A percentile compares a stretch with the other conserved stretches of the same genome.
phyloP scores from a whole-genome alignment of 2,113 vertebrate species.

The Pseudorectes ferrugineus region DNA sequence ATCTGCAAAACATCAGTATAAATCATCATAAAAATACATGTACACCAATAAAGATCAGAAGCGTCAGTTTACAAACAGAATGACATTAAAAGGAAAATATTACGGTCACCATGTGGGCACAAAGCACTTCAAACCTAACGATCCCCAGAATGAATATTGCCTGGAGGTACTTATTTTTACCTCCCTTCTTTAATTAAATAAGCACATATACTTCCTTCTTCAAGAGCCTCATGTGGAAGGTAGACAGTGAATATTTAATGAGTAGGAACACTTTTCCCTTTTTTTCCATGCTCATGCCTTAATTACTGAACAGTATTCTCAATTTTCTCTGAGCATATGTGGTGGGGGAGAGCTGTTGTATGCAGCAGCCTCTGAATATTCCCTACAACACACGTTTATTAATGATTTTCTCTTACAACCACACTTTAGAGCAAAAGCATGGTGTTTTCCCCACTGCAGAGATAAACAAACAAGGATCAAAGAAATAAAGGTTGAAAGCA shows the following conservation, averaged over 20 bases:
- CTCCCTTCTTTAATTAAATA: slow-evolving; percentile 12
- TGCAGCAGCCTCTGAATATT: neutral
- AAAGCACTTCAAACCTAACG: slow-evolving; percentile 20
- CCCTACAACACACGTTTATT: neutral
- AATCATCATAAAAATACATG: neutral
- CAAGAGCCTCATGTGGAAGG: neutral
- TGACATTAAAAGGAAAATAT: neutral
- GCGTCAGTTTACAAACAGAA: neutral
- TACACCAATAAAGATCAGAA: neutral
- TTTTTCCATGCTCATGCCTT: neutral
- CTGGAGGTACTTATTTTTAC: slow-evolving; percentile 22
- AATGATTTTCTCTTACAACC: neutral
- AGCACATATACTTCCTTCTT: neutral
- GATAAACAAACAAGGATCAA: neutral
- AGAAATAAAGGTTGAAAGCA: neutral
- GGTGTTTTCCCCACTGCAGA: neutral
- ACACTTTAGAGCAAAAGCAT: neutral
- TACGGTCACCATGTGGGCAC: neutral
- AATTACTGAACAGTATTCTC: neutral
- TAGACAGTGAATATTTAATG: neutral
- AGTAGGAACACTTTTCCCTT: neutral
- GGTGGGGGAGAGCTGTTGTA: neutral
- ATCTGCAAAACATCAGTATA: neutral
- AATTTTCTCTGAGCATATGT: neutral
- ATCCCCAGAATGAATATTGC: slow-evolving; percentile 16